Evolutionary conservation across 1,140 invertebrate genomes (phyloP).

Genomic region (Aphaenogaster ashmeadi): DNA sequence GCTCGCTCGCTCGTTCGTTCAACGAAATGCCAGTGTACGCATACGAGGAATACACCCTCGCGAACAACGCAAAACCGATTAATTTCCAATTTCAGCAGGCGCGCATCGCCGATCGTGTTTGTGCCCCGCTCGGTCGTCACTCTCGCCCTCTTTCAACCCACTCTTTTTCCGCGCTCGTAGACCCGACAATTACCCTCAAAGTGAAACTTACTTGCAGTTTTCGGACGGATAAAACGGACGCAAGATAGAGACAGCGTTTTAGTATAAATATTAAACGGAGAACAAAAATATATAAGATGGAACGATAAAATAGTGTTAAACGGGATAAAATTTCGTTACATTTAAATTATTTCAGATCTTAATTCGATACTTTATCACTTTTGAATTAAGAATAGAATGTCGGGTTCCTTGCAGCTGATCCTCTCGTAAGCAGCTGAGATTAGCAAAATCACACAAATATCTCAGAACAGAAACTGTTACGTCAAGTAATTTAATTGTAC

Average conservation of each 20-base stretch:
- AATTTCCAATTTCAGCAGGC: slow-evolving; percentile 58
- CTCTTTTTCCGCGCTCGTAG: slow-evolving; percentile 34
- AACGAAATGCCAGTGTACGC: slow-evolving; percentile 45
- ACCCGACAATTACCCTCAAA: slow-evolving; percentile 48
- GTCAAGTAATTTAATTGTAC: background rate
- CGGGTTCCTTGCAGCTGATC: background rate
- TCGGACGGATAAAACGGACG: background rate
- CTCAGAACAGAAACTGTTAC: background rate
- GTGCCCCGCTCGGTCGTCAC: slow-evolving; percentile 51
- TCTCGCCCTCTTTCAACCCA: slow-evolving; percentile 1
- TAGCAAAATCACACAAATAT: background rate
- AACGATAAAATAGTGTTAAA: background rate
- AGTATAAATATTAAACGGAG: background rate
- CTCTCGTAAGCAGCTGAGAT: background rate
- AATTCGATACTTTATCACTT: background rate
- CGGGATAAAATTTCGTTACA: background rate
- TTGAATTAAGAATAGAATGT: background rate
- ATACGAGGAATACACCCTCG: slow-evolving; percentile 27
- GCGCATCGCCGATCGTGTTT: slow-evolving; percentile 61
- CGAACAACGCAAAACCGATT: slow-evolving; percentile 68
- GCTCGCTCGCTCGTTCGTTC: slow-evolving; percentile 24
- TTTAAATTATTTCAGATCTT: background rate
- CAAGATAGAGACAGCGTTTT: background rate
- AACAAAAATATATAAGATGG: background rate
- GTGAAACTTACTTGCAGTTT: slow-evolving; percentile 52